phyloP scores from a whole-genome alignment of 1,140 invertebrate species.

The Halictus rubicundus region DNA sequence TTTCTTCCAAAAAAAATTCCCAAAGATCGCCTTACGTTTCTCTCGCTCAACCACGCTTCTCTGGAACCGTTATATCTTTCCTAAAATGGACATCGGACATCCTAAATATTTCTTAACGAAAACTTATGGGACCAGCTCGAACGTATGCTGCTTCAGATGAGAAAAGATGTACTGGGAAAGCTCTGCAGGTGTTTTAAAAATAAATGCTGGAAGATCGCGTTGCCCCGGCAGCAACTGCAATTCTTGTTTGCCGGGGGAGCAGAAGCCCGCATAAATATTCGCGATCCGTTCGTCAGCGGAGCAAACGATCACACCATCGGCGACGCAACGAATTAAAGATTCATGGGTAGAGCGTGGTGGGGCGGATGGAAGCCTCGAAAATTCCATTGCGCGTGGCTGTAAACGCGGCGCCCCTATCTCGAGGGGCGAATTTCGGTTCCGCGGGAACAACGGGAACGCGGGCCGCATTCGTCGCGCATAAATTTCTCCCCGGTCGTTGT shows the following conservation, averaged over 20 bases:
- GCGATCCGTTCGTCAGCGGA: background rate
- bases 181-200: no score
- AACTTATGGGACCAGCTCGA: no score
- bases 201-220: no score
- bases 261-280: background rate
- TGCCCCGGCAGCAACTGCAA: background rate
- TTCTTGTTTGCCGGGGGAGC: background rate
- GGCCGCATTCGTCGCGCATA: conserved; percentile 17
- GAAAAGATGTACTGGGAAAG: no score
- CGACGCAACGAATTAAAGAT: background rate
- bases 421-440: background rate
- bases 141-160: no score
- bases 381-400: background rate
- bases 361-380: background rate
- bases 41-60: no score
- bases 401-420: background rate
- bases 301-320: background rate
- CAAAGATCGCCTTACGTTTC: no score
- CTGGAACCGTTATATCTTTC: no score
- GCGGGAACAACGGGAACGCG: conserved; percentile 9
- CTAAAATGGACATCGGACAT: no score
- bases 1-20: no score
- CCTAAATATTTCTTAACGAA: no score
- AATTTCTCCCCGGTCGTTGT: conserved; percentile 10
- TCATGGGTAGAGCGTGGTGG: background rate